Conservation (phyloP, 2,888 invertebrate genomes). For the Protodeltote pygarga region DNA sequence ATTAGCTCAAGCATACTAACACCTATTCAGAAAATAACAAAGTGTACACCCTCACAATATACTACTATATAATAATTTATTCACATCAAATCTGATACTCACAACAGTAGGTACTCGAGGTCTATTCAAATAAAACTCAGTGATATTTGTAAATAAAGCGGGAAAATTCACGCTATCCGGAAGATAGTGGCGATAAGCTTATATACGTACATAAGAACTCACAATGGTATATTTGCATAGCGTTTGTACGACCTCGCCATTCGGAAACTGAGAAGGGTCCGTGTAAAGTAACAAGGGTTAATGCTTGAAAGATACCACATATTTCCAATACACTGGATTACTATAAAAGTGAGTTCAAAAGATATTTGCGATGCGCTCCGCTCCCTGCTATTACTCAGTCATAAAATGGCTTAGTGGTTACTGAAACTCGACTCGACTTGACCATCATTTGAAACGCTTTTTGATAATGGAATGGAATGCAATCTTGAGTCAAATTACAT, state of each 20-base stretch:
- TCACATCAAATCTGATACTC: slow-evolving; percentile 21
- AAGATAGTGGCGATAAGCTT: slow-evolving; percentile 41
- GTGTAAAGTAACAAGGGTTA: slow-evolving; percentile 79
- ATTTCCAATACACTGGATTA: slow-evolving; percentile 69
- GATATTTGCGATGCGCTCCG: slow-evolving; percentile 3
- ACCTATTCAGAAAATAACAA: neutral
- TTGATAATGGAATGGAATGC: slow-evolving; percentile 29
- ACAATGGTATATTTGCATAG: slow-evolving; percentile 67
- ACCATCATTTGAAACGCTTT: slow-evolving; percentile 11
- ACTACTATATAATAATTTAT: slow-evolving; percentile 3
- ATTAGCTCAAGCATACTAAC: too few species aligned
- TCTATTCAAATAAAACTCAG: slow-evolving; percentile 45
- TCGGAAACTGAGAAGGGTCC: slow-evolving; percentile 75
- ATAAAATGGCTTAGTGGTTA: slow-evolving; percentile 35
- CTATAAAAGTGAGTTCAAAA: slow-evolving; percentile 49
- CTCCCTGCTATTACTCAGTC: slow-evolving; percentile 33
- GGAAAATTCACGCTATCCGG: slow-evolving; percentile 37
- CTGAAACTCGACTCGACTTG: slow-evolving; percentile 9
- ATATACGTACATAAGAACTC: slow-evolving; percentile 17
- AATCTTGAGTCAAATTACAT: too few species aligned
- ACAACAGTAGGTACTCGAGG: slow-evolving; percentile 28
- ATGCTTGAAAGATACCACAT: slow-evolving; percentile 65
- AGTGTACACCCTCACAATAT: neutral
- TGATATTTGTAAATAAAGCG: slow-evolving; percentile 41
- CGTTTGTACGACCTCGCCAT: slow-evolving; percentile 62